These are phyloP conservation scores for Propithecus coquereli DNA, from an alignment of 2,113 vertebrate genomes.

Conservation along the genomic window DNA sequence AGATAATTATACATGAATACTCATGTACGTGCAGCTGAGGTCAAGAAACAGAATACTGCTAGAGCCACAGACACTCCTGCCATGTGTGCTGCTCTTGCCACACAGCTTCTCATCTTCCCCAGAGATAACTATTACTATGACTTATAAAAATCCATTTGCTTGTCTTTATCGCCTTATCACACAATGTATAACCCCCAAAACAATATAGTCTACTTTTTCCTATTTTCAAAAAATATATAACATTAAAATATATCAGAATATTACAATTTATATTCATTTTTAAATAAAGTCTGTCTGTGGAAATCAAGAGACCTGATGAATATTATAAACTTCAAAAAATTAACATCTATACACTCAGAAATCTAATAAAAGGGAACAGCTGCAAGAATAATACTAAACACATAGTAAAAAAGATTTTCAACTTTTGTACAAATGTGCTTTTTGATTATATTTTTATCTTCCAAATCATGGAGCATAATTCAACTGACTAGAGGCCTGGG, in stretches of 20 bases:
- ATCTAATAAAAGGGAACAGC: neutral
- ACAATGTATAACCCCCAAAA: neutral
- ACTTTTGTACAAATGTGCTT: neutral
- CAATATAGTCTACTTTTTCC: neutral
- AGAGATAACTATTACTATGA: neutral
- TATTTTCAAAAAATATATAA: neutral
- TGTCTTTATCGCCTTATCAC: neutral
- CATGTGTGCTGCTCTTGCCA: neutral
- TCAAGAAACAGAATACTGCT: neutral
- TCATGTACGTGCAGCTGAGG: neutral
- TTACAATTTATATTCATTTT: neutral
- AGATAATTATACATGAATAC: neutral
- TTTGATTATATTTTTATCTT: conserved; percentile 4
- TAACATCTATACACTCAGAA: neutral
- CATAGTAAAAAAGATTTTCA: neutral
- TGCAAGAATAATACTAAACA: neutral
- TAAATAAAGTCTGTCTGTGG: neutral
- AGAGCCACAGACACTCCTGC: neutral
- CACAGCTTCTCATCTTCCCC: neutral
- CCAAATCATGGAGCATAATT: neutral
- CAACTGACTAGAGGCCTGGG: neutral
- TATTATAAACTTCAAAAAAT: neutral
- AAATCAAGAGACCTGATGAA: neutral
- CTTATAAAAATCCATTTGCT: neutral
- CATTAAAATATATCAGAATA: neutral